Evolutionary conservation across 2,797 vertebrate genomes (phyloP), one percentile per base, ranked within the genome.

Genomic region (Helarctos malayanus): DNA sequence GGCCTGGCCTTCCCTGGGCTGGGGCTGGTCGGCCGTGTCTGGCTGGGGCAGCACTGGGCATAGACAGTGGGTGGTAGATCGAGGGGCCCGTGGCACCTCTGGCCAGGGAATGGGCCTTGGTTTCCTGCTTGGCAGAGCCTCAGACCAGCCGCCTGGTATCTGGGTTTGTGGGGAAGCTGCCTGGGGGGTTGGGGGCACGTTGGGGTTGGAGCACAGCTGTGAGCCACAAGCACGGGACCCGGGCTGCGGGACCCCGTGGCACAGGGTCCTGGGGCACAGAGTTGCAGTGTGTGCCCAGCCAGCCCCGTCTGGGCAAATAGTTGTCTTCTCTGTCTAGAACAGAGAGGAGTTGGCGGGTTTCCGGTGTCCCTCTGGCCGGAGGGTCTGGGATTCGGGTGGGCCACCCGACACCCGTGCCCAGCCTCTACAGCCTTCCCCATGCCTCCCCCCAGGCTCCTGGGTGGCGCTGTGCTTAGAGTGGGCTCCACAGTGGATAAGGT

Each of bases 121-220:
- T 94, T 97, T 95, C 96, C 94, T 81, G 71, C 59, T 38, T 91
- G 68, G 25, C 61, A 11, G 47, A 94, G 78, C 95, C 27, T 5
- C 10, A 49, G 91, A 65, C 89, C 83, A 57, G 73, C 73, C 56
- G 73, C 49, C 75, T 19, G 8, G 59, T 41, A 79, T 92, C 59
- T 75, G 73, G 82, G 65, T 41, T 79, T 19, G 1, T 2, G 16
- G 86, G 52, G 63, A 59, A 41, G 41, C 69, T 27, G 15, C 52
- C 45, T 9, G 2, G 13, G 78, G 57, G 59, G 7, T 56, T 54
- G 56, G 18, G 61, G 81, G 61, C 52, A 8, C 3, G 14, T 52
- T 38, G 79, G 54, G 68, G 15, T 14, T 14, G 35, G 32, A 45
- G 27, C 5, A 2, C 27, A 15, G 29, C 52, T n/a, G 16, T 19